These are phyloP conservation scores for Pica pica DNA, from an alignment of 2,113 vertebrate species.

Conservation along the genomic window DNA sequence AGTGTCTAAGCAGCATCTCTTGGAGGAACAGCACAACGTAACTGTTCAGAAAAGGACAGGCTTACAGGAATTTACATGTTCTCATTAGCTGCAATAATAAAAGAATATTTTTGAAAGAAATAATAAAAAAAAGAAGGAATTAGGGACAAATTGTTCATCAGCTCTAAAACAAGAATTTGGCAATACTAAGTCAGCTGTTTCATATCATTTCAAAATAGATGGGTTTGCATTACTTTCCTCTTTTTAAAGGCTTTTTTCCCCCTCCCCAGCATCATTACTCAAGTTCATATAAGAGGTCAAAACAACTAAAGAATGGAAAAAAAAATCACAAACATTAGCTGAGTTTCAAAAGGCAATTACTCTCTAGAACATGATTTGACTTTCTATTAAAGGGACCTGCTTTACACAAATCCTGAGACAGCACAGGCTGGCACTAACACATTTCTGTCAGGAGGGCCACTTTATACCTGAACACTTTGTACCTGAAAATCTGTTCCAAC, in stretches of 20 bases:
- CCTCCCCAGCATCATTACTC: background rate
- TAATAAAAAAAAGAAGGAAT: background rate
- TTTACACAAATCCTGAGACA: background rate
- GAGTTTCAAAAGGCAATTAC: background rate
- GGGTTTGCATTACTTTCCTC: background rate
- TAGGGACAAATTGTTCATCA: background rate
- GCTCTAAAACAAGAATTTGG: background rate
- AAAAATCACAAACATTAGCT: background rate
- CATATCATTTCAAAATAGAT: constrained; percentile 7
- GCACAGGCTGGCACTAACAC: background rate
- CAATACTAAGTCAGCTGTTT: constrained; percentile 23
- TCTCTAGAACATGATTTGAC: background rate
- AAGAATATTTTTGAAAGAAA: constrained; percentile 29
- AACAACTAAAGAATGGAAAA: background rate
- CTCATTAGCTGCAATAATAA: background rate
- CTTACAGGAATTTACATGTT: background rate
- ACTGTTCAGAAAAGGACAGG: background rate
- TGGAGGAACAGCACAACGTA: background rate
- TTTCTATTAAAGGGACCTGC: background rate
- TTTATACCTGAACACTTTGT: background rate
- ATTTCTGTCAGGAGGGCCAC: background rate
- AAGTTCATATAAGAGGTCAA: background rate
- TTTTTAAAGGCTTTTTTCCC: background rate
- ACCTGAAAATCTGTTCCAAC: background rate
- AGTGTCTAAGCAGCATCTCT: background rate